phyloP scores from a whole-genome alignment of 2,113 vertebrate genomes.

The Pholis gunnellus region DNA sequence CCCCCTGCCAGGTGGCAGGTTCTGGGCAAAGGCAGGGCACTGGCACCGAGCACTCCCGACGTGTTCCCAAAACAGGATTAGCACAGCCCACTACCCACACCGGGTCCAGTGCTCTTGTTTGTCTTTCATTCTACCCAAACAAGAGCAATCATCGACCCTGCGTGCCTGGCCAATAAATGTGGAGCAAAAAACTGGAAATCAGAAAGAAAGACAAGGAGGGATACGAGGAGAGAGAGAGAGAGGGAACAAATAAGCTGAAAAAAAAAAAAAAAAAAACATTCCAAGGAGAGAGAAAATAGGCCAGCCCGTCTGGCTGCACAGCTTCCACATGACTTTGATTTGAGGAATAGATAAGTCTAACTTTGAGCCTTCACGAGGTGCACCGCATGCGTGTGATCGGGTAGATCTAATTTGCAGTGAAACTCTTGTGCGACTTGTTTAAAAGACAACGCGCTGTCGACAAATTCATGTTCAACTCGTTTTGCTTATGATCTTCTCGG shows the following conservation, averaged over 20 bases:
- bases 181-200: slow-evolving; percentile 34
- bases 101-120: slow-evolving; percentile 64
- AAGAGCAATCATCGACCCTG: slow-evolving; percentile 54
- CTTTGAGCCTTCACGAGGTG: slow-evolving; percentile 63
- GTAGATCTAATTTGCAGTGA: slow-evolving; percentile 37
- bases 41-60: slow-evolving; percentile 59
- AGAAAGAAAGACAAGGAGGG: slow-evolving; percentile 39
- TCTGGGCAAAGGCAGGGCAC: slow-evolving; percentile 71
- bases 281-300: slow-evolving; percentile 75
- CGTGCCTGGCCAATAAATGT: slow-evolving; percentile 43
- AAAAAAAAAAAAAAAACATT: slow-evolving; percentile 61
- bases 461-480: not conserved
- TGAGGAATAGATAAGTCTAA: slow-evolving; percentile 72
- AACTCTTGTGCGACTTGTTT: slow-evolving; percentile 23
- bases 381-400: slow-evolving; percentile 27
- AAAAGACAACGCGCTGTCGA: slow-evolving; percentile 1
- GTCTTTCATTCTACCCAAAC: slow-evolving; percentile 58
- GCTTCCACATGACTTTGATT: slow-evolving; percentile 79
- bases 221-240: slow-evolving; percentile 12
- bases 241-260: not conserved
- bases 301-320: slow-evolving; percentile 64
- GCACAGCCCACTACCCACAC: slow-evolving; percentile 60
- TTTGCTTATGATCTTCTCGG: not conserved
- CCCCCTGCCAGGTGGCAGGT: slow-evolving; percentile 78
- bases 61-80: slow-evolving; percentile 80